Conservation (phyloP, 2,797 vertebrate species). For the Pagetopsis macropterus region DNA sequence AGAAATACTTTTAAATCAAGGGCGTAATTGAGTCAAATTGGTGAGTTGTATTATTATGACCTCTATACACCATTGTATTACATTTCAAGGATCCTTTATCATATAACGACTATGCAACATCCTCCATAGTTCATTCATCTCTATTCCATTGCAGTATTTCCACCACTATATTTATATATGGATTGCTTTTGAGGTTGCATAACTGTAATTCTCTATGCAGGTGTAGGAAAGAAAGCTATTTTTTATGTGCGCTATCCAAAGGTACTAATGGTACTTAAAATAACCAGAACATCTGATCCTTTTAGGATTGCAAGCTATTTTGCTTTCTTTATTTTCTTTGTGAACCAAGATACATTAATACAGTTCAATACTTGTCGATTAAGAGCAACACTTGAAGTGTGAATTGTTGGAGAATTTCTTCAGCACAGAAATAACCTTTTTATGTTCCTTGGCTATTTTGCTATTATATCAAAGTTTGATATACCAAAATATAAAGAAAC, state of each 20-base stretch:
- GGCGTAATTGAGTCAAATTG: constrained; percentile 39
- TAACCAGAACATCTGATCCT: constrained; percentile 24
- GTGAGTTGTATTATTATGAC: constrained; percentile 66
- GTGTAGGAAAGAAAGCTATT: constrained; percentile 45
- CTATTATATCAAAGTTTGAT: not conserved
- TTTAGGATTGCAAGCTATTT: constrained; percentile 43
- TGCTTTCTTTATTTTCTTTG: constrained; percentile 25
- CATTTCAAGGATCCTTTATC: constrained; percentile 56
- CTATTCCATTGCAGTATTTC: constrained; percentile 48
- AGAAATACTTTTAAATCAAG: constrained; percentile 56
- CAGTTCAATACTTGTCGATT: constrained; percentile 13
- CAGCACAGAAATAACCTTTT: constrained; percentile 10
- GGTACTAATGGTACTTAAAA: constrained; percentile 68
- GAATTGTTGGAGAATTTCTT: constrained; percentile 3
- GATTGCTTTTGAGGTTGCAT: constrained; percentile 48
- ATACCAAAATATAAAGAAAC: not conserved
- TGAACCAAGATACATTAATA: constrained; percentile 28
- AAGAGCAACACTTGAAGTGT: not conserved
- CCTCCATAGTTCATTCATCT: constrained; percentile 63
- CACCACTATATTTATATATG: constrained; percentile 75
- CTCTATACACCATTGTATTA: constrained; percentile 66
- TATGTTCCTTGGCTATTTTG: not conserved
- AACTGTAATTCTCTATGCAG: constrained; percentile 44
- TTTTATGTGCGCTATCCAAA: constrained; percentile 43
- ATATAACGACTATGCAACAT: constrained; percentile 58